Evolutionary conservation across 2,888 invertebrate genomes (phyloP).

Genomic region (Acanthopleura granulata): DNA sequence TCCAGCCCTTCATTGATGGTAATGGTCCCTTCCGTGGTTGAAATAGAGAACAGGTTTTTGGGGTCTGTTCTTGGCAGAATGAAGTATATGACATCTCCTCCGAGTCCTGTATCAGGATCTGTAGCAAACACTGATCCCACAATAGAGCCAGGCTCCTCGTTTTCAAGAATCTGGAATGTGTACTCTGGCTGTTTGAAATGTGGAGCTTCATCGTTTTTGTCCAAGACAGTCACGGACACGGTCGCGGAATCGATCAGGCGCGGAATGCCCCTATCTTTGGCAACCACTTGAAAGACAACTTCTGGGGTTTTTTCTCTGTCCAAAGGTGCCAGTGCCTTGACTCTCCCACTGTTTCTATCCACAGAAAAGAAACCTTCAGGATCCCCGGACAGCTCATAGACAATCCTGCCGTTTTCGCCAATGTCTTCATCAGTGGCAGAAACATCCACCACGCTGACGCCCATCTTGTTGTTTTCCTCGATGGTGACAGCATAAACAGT

Average conservation of each 20-base stretch:
- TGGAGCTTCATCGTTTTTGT: conserved; percentile 54
- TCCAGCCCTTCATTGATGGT: conserved; percentile 45
- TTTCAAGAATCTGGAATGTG: conserved; percentile 47
- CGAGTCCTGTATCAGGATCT: conserved; percentile 43
- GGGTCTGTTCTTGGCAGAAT: conserved; percentile 2
- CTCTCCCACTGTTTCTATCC: conserved; percentile 16
- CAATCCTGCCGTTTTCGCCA: conserved; percentile 43
- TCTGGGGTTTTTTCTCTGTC: conserved; percentile 45
- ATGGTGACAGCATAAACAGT: conserved; percentile 43
- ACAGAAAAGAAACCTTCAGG: conserved; percentile 39
- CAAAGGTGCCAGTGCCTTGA: conserved; percentile 45
- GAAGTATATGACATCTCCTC: conserved; percentile 18
- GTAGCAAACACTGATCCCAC: conserved; percentile 45
- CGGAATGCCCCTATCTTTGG: conserved; percentile 48
- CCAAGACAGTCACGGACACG: conserved; percentile 44
- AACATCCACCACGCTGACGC: conserved; percentile 50
- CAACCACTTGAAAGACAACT: conserved; percentile 50
- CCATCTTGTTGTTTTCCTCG: conserved; percentile 55
- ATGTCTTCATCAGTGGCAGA: conserved; percentile 54
- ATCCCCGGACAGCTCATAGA: conserved; percentile 48
- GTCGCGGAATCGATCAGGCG: conserved; percentile 40
- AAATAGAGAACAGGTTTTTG: conserved; percentile 1
- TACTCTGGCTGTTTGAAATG: conserved; percentile 44
- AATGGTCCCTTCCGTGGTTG: conserved; percentile 42
- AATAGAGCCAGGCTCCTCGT: conserved; percentile 34